Evolutionary conservation across 30 jellyfish, hydroid and myxozoan species (phyloP), one percentile per base, ranked within the genome.

Genomic region (Chrysaora quinquecirrha): DNA sequence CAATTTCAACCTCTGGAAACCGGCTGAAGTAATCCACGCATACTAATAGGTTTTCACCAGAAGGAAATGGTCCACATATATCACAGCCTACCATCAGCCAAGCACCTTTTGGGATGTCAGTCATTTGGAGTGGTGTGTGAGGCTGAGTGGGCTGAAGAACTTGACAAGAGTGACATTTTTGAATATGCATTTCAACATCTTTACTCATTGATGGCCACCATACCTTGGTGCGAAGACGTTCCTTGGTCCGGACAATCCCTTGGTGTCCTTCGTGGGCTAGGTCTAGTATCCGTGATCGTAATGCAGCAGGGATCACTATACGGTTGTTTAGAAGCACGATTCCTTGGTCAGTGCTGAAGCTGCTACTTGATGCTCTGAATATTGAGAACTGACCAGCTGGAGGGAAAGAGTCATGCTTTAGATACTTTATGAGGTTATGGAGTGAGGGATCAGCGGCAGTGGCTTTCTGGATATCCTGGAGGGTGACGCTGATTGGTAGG

Each of bases 11-110:
- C 21, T 47, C 91, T 22, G 91, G 91, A 60, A 64, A 77, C 35
- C 89, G 22, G 61, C 80, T 60, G 47, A 79, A 32, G 80, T 34
- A 77, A 32, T 77, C 80, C 63, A 77, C 63, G 75, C 61, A 72
- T 25, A 80, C 89, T 62, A 77, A 33, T 34, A 27, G 32, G 48
- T 77, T 38, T 3, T 69, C 78, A 1, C 30, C 54, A 16, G 89
- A 63, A 63, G 90, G 90, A 66, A 9, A 64, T 20, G 90, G 90
- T 48, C 84, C 84, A 33, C 56, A 77, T 18, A 80, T 67, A 49
- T 80, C 76, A 31, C 49, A 78, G 35, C 72, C 89, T 78, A 32
- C 89, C 23, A 60, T 62, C 71, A 33, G 79, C 89, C 89, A 78
- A 31, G 49, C 63, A 60, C 58, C 43, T 21, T 71, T 9, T 7